Evolutionary conservation across 1,140 invertebrate species (phyloP), one percentile per base, ranked within the genome.

Genomic region (Drosophila ambigua): DNA sequence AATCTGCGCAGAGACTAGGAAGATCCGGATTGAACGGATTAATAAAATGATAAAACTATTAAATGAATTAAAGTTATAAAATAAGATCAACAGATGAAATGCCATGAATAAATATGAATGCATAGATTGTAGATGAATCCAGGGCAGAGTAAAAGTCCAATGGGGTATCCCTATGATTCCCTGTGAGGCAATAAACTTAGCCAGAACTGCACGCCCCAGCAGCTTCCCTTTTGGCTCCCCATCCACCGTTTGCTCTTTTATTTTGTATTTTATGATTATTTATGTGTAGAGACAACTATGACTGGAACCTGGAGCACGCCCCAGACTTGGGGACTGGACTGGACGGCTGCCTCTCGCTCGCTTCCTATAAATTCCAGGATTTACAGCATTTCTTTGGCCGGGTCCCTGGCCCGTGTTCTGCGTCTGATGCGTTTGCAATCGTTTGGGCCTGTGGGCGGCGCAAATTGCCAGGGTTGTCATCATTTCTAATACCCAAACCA

Each of bases 321-420:
- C 49, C 4, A 52, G 39, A 61, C 61, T 20, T 1, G 20, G 1
- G 20, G 20, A 20, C 20, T 20, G 1, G 20, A 16, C 16, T 20
- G 20, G 20, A 20, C 20, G 20, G 26, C 24, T 15, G 16, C 41
- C 41, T 35, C 26, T 43, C 9, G 2, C 13, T 24, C 20, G 35
- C 28, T 49, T 24, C 75, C 71, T 87, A 85, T 85, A 87, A 85
- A 81, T 85, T 87, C 63, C 39, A 59, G 66, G 78, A 87, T 87
- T 85, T 87, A 80, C 73, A 60, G 75, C 77, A 73, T 73, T 77
- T 41, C 59, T 50, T 44, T 49, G 6, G 20, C 35, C 45, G 48
- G 13, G 23, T 54, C 53, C 45, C 39, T 9, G 23, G 58, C 53
- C 35, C 43, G 15, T 57, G 26, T 15, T 5, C 26, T 15, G 15